Percentiles rank a stretch among this genome's conserved stretches.
These are phyloP conservation scores for Tryphoninae sp. DNA, from an alignment of 2,888 invertebrate genomes.

Conservation along the genomic window DNA sequence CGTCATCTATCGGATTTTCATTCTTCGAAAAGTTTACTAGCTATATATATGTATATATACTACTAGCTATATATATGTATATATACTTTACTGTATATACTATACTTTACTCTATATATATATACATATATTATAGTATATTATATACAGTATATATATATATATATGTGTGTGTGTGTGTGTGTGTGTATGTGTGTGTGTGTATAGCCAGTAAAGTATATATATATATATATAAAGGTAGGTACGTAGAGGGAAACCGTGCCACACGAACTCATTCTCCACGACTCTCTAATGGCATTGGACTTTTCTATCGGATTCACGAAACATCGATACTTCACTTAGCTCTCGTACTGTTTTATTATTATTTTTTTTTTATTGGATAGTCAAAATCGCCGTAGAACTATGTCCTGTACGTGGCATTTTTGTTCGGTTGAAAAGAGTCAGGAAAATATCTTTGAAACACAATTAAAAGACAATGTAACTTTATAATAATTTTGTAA, in stretches of 20 bases:
- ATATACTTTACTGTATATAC: no score
- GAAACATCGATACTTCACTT: conserved; percentile 28
- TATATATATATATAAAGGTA: background rate
- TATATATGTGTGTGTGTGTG: no score
- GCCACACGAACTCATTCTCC: conserved; percentile 23
- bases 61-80: no score
- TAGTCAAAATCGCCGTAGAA: conserved; percentile 15
- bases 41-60: background rate
- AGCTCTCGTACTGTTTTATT: background rate
- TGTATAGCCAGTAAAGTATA: no score
- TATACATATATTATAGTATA: no score
- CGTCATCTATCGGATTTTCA: conserved; percentile 13
- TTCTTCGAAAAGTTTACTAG: background rate
- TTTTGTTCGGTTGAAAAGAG: background rate
- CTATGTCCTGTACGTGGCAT: background rate
- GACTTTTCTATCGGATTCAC: conserved; percentile 52
- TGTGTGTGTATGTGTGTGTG: no score
- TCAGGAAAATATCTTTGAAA: background rate
- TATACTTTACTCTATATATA: no score
- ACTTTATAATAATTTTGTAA: background rate
- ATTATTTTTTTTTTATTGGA: conserved; percentile 2
- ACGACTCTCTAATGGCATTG: conserved; percentile 55
- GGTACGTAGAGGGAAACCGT: background rate
- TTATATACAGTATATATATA: no score
- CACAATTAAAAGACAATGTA: background rate